phyloP scores from a whole-genome alignment of 2,888 invertebrate genomes.

The Ormyrus nitidulus region DNA sequence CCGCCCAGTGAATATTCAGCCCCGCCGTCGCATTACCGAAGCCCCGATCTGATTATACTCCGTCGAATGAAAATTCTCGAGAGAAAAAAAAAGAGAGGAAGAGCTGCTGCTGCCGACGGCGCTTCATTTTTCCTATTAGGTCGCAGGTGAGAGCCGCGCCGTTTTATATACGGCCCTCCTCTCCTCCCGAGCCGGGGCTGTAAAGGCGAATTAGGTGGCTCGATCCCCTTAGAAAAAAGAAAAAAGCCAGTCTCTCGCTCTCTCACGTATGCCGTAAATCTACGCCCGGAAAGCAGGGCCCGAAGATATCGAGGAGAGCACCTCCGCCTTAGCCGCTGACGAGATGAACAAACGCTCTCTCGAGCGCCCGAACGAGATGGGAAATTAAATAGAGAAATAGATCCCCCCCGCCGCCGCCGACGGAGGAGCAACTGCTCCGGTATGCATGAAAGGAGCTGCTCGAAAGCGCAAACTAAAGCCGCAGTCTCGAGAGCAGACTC shows the following conservation, averaged over 20 bases:
- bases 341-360: conserved; percentile 50
- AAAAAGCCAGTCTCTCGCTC: not conserved
- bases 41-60: too few species aligned
- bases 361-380: conserved; percentile 40
- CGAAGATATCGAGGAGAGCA: conserved; percentile 27
- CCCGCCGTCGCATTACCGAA: too few species aligned
- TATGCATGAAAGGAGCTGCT: conserved; percentile 74
- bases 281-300: not conserved
- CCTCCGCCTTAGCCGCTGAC: conserved; percentile 12
- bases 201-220: conserved; percentile 55
- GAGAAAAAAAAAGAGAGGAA: not conserved
- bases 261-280: conserved; percentile 53
- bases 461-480: conserved; percentile 12
- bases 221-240: not conserved
- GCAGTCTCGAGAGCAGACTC: conserved; percentile 28
- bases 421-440: conserved; percentile 64
- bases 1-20: not conserved
- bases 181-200: not conserved
- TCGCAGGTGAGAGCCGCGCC: conserved; percentile 45
- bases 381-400: conserved; percentile 58
- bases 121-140: conserved; percentile 36
- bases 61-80: too few species aligned
- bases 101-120: not conserved
- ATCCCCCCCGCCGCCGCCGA: conserved; percentile 21
- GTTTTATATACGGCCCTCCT: conserved; percentile 4